phyloP scores from a whole-genome alignment of 2,797 vertebrate genomes.

The Mareca strepera region DNA sequence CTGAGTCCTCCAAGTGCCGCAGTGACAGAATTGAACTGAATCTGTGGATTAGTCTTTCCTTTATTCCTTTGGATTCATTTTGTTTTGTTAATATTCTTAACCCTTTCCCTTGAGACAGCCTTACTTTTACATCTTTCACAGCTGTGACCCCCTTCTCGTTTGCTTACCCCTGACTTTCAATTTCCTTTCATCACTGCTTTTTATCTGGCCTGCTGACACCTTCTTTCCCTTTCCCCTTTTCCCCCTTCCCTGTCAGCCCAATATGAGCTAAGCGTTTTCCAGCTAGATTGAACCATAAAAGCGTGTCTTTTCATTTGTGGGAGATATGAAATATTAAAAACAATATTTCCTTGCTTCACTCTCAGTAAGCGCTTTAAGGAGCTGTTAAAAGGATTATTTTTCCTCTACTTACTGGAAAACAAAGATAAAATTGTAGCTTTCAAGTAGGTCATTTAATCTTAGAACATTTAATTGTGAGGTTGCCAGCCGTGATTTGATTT shows the following conservation, averaged over 20 bases:
- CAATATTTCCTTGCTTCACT: background rate
- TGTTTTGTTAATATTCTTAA: background rate
- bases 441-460: conserved; percentile 74
- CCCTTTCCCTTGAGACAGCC: background rate
- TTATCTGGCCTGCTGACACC: background rate
- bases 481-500: conserved; percentile 70
- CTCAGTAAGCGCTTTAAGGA: conserved; percentile 43
- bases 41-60: background rate
- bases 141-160: background rate
- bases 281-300: background rate
- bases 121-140: background rate
- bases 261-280: background rate
- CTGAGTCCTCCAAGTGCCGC: background rate
- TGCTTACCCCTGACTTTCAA: background rate
- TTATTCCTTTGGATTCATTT: background rate
- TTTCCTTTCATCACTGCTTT: background rate
- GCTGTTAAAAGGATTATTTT: conserved; percentile 51
- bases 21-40: background rate
- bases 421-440: conserved; percentile 77
- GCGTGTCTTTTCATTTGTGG: conserved; percentile 31
- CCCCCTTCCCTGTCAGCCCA: background rate
- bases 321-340: conserved; percentile 56
- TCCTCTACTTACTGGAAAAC: conserved; percentile 60
- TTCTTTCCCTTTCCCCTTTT: background rate
- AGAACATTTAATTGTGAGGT: conserved; percentile 72